Evolutionary conservation across 1,140 invertebrate species (phyloP), one percentile per base, ranked within the genome.

Genomic region (Streblospio benedicti): DNA sequence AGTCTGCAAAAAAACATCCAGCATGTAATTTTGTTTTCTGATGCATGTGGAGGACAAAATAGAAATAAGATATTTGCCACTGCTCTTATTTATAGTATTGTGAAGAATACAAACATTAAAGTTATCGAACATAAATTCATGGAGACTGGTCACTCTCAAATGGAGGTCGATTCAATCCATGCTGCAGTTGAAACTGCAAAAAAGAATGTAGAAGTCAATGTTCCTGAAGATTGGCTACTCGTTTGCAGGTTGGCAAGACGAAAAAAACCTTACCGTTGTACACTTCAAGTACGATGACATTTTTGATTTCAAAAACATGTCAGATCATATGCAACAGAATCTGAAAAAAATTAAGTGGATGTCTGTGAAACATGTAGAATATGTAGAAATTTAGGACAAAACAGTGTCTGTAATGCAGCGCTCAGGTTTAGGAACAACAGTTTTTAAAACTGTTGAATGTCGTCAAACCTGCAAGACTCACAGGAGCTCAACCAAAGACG

Each of bases 21-120:
- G 20, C 20, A 32, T 50, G 47, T 63, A 5, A 55, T 31, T 44
- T 33, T 63, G 4, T 65, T 57, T 43, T 55, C 49, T 28, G 61
- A 65, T 45, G 63, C 57, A 18, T 63, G 64, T 43, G 61, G 64
- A 30, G 61, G 64, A 28, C 64, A 65, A 35, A 65, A 65, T 33
- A 20, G 60, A 32, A 65, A 64, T 31, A 28, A 61, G 31, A 53
- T 57, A 52, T 56, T 65, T 4, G 51, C 57, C 38, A 44, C 52
- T 33, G 35, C n/a, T n/a, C n/a, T 57, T 27, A 38, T 43, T 45
- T 38, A 31, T 23, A n/a, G 35, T 33, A 56, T 44, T 12, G 23
- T 53, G 12, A 28, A 28, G 30, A 47, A 47, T 12, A 47, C 25
- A 25, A 53, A 53, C n/a, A 4, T 53, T 28, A 20, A 28, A 41